Conservation (phyloP, 1,140 invertebrate species). For the Cotesia chilonis region DNA sequence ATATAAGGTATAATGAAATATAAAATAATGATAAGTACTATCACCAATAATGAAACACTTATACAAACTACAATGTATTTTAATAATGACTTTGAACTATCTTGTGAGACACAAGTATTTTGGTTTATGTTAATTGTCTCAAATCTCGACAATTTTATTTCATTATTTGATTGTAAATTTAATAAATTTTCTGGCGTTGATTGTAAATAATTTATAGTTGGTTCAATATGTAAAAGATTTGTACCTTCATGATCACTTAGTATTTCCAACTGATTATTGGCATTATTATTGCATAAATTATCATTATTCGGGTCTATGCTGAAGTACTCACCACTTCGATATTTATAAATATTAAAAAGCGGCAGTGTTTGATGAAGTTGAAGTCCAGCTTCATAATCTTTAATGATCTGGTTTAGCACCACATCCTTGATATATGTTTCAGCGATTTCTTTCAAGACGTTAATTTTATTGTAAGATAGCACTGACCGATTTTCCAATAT, state of each 20-base stretch:
- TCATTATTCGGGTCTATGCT: constrained; percentile 6
- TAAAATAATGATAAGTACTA: constrained; percentile 1
- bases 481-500: constrained; percentile 53
- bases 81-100: not conserved
- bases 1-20: constrained; percentile 5
- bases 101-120: not conserved
- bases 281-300: constrained; percentile 15
- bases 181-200: not conserved
- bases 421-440: constrained; percentile 40
- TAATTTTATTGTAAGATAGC: constrained; percentile 46
- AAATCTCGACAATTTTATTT: not conserved
- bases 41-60: not conserved
- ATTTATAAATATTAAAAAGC: constrained; percentile 41
- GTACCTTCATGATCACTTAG: not conserved
- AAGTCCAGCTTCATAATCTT: constrained; percentile 45
- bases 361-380: constrained; percentile 1
- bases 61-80: constrained; percentile 2
- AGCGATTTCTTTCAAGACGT: constrained; percentile 46
- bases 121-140: not conserved
- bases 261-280: not conserved
- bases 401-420: constrained; percentile 37
- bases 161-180: constrained; percentile 4
- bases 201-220: not conserved
- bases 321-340: constrained; percentile 41
- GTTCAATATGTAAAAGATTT: not conserved